A percentile compares a stretch with the other conserved stretches of the same genome.
These are phyloP conservation scores for Ganaspis sp. DNA, from an alignment of 1,140 invertebrate genomes.

Conservation along the genomic window DNA sequence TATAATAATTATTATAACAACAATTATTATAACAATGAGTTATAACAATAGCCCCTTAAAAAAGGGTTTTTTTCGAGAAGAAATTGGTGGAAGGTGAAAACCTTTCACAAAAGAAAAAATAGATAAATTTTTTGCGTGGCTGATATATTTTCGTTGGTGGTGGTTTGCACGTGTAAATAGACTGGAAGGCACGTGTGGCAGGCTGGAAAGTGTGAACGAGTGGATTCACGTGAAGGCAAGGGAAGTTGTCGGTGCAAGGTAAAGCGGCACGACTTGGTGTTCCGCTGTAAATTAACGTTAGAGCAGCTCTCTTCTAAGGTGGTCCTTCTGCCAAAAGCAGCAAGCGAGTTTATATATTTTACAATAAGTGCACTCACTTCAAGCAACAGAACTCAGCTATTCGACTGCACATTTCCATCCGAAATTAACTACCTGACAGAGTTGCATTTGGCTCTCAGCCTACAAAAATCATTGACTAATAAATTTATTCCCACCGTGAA, in stretches of 20 bases:
- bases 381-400: conserved; percentile 16
- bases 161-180: background rate
- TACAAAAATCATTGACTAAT: conserved; percentile 26
- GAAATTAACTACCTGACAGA: conserved; percentile 25
- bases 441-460: conserved; percentile 15
- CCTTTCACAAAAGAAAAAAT: too few species aligned
- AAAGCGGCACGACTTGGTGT: background rate
- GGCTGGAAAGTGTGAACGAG: conserved; percentile 4
- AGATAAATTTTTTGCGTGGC: background rate
- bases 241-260: background rate
- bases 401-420: conserved; percentile 6
- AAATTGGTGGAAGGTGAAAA: too few species aligned
- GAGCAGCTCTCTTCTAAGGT: conserved; percentile 35
- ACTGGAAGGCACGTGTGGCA: background rate
- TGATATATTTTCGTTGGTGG: too few species aligned
- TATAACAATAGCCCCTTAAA: too few species aligned
- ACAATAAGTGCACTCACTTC: conserved; percentile 45
- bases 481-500: background rate
- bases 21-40: too few species aligned
- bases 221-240: conserved; percentile 8
- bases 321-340: conserved; percentile 42
- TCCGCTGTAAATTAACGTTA: conserved; percentile 39
- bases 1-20: too few species aligned
- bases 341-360: conserved; percentile 57
- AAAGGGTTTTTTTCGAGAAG: too few species aligned